phyloP scores from a whole-genome alignment of 2,888 invertebrate species.

The Metopia argyrocephala region DNA sequence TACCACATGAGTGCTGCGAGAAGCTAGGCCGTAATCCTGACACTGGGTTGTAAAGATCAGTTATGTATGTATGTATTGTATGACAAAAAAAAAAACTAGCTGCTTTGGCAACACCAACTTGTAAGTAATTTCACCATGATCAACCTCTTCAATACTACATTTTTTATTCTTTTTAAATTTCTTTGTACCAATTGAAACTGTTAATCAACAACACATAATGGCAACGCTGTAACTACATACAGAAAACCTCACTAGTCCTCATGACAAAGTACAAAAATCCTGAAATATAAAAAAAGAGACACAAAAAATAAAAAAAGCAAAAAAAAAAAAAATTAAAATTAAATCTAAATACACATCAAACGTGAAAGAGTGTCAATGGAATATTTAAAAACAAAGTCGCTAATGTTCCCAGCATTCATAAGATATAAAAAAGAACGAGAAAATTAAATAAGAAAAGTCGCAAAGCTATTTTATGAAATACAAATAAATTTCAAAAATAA shows the following conservation, averaged over 20 bases:
- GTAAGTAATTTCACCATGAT: too few species aligned
- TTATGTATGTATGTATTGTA: too few species aligned
- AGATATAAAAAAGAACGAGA: background rate
- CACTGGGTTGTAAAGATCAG: too few species aligned
- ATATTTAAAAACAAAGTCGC: constrained; percentile 49
- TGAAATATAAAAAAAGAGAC: background rate
- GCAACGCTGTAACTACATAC: constrained; percentile 50
- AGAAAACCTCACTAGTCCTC: constrained; percentile 6
- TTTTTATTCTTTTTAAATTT: constrained; percentile 1
- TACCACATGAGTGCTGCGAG: too few species aligned
- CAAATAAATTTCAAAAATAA: constrained; percentile 29
- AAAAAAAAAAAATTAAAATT: background rate
- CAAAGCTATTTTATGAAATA: constrained; percentile 39
- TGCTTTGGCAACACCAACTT: too few species aligned
- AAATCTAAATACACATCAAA: constrained; percentile 44
- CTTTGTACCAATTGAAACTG: constrained; percentile 38
- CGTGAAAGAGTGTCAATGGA: constrained; percentile 59
- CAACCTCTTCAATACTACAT: too few species aligned
- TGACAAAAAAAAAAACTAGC: too few species aligned
- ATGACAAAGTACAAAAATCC: too few species aligned
- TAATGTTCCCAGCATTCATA: background rate
- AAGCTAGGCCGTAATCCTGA: too few species aligned
- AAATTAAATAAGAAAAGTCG: constrained; percentile 27
- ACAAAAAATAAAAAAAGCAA: background rate
- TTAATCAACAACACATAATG: constrained; percentile 57